phyloP scores from a whole-genome alignment of 2,888 invertebrate genomes.

The Cataglyphis livida region DNA sequence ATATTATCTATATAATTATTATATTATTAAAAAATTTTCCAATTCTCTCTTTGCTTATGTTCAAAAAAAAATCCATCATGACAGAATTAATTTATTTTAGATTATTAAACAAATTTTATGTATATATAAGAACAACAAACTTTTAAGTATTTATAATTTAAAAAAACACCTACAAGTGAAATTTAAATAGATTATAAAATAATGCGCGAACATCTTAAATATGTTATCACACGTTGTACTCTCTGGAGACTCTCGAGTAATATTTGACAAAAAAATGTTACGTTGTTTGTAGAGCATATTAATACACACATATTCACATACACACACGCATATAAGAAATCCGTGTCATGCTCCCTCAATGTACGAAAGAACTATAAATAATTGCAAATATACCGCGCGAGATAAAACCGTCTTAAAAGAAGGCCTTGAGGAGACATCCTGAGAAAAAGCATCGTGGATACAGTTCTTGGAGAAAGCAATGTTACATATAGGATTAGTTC shows the following conservation, averaged over 20 bases:
- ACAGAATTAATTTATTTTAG: neutral
- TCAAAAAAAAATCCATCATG: neutral
- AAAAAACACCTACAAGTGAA: neutral
- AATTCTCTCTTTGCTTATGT: neutral
- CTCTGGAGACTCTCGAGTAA: slow-evolving; percentile 72
- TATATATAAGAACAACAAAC: neutral
- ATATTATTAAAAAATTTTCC: neutral
- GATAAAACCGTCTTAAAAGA: slow-evolving; percentile 56
- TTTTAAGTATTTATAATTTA: neutral
- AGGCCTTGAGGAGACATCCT: slow-evolving; percentile 30
- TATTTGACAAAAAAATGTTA: slow-evolving; percentile 71
- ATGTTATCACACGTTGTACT: slow-evolving; percentile 67
- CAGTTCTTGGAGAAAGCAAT: slow-evolving; percentile 22
- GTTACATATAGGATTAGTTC: slow-evolving; percentile 42
- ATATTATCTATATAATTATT: neutral
- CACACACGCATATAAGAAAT: slow-evolving; percentile 5
- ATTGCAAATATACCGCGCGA: slow-evolving; percentile 68
- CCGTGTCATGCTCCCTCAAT: slow-evolving; percentile 43
- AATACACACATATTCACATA: slow-evolving; percentile 31
- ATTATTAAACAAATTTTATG: neutral
- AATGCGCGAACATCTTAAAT: slow-evolving; percentile 39
- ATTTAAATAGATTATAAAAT: neutral
- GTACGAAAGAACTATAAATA: slow-evolving; percentile 59
- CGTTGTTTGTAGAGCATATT: slow-evolving; percentile 64
- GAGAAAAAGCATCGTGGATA: slow-evolving; percentile 30